Base-by-base conservation (phyloP, 2,113 vertebrate genomes). In the Indicator indicator region DNA sequence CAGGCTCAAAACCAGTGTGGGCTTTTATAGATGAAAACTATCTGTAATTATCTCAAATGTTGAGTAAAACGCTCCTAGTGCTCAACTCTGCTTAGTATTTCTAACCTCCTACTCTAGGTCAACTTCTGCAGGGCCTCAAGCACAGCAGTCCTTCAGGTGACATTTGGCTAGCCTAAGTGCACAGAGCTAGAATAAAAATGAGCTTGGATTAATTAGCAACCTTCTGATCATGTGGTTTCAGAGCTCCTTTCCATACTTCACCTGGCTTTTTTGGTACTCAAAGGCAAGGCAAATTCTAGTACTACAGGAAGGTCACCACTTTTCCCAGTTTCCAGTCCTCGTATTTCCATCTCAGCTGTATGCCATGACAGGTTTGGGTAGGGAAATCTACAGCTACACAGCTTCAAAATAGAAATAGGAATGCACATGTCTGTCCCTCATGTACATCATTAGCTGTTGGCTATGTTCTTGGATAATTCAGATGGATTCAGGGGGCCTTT, bases 171-270 rank as follows among this genome's bases (percentile, higher is more conserved):
- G 54, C n/a, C 1, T 6, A n/a, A 44, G 16, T 8, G 54, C 82
- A 55, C 1, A 24, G 50, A 62, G 46, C 12, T 33, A 38, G 28
- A 78, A 46, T 32, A 24, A 65, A 75, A 79, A 16, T 0, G 0
- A 79, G 84, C 14, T 44, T 33, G 44, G 11, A 13, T 28, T 63
- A 33, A 48, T 42, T 27, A 89, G 33, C 38, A 76, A 24, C 24
- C 20, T 80, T 42, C 64, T 2, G 9, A 13, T 26, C 27, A 5
- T 0, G 1, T 46, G 40, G 27, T 40, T 68, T 55, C 68, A 33
- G 60, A 74, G 38, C 44, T 18, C 67, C 27, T 46, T 42, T 44
- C 55, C 30, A 4, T 28, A 14, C 44, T 40, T 82, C 81, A 46
- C 30, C 42, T 50, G 55, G 50, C 18, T 59, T 40, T 95, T 69